Conservation (phyloP, 2,888 invertebrate species). For the Leucophora obtusa region DNA sequence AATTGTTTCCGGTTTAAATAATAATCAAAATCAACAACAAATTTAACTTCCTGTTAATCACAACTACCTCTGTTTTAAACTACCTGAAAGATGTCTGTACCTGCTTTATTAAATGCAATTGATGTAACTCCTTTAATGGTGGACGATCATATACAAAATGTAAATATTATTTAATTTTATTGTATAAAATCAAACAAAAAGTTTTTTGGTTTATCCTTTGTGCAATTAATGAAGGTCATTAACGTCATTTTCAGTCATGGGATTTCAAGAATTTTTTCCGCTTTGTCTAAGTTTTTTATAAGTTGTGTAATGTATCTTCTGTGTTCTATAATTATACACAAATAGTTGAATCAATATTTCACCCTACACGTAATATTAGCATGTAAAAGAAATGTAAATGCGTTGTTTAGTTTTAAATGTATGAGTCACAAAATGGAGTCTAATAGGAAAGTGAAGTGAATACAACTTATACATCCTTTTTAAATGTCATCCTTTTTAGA, state of each 20-base stretch:
- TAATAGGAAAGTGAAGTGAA: no score
- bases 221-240: not conserved
- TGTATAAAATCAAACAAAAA: not conserved
- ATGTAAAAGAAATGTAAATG: no score
- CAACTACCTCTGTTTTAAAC: not conserved
- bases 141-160: conserved; percentile 74
- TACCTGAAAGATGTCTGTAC: conserved; percentile 71
- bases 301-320: not conserved
- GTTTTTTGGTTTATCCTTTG: not conserved
- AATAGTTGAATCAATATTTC: no score
- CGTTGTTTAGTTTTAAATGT: no score
- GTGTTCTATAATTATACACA: no score
- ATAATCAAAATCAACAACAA: not conserved
- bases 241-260: not conserved
- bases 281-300: not conserved
- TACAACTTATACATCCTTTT: no score
- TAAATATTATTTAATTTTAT: conserved; percentile 67
- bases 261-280: not conserved
- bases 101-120: conserved; percentile 71
- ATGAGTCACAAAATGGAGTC: no score
- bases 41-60: conserved; percentile 12
- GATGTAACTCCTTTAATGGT: conserved; percentile 66
- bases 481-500: no score
- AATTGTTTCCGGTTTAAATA: conserved; percentile 33
- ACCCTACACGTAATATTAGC: no score